Base-by-base conservation (phyloP, 2,113 vertebrate species). In the Cephalopterus ornatus region DNA sequence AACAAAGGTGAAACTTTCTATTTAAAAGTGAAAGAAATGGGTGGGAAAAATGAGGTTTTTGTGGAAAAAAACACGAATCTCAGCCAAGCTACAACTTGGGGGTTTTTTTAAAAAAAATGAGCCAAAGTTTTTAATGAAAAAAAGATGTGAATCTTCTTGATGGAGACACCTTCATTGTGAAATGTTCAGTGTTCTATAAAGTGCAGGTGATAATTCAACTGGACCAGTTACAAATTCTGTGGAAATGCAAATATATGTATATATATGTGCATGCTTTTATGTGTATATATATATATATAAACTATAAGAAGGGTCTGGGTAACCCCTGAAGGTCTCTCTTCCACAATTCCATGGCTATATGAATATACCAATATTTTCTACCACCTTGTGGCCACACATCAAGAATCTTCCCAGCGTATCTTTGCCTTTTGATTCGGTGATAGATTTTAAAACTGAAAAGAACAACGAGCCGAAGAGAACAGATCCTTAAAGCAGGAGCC, bases 381-480 rank as follows among this genome's bases (percentile, higher is more conserved):
- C 21, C 59, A 0, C 49, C 74, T 33, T 47, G 20, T 37, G 56
- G 24, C n/a, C 3, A 1, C 20, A 14, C 13, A 13, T 11, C 12
- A 26, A 33, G 44, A 35, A 2, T 28, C 1, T 55, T 42, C n/a
- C 16, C 14, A 49, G 19, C 22, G 6, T 18, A 27, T 32, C 49
- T 67, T 58, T 50, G 28, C 32, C 8, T 67, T 84, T 39, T 8
- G 18, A 22, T 58, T 68, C 27, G 6, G 14, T 28, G 2, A 5
- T 20, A 18, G 58, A 26, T 56, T 73, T 82, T 63, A n/a, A 52
- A 47, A 24, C 1, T 3, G 13, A 12, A 28, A 81, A 55, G 32
- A 46, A 44, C 2, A 0, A 32, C 0, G 2, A 52, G 30, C 19
- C n/a, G 1, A 3, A 3, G 4, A 35, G 74, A 12, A 39, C 56